Evolutionary conservation across 2,888 invertebrate species (phyloP), one percentile per base, ranked within the genome.

Genomic region (Diloba caeruleocephala): DNA sequence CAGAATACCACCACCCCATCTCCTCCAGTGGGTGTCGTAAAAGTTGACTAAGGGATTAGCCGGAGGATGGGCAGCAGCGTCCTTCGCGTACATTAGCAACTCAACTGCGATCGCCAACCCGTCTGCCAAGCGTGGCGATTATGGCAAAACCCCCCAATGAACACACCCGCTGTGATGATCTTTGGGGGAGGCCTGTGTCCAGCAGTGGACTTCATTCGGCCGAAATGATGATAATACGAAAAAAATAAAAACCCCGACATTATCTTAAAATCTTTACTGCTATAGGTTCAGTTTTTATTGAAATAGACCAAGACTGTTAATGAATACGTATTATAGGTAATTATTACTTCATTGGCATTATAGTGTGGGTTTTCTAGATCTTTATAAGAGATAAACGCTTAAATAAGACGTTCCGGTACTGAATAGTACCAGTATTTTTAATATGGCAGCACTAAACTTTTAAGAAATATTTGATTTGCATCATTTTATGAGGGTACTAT

Each of bases 281-380:
- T 12, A 4, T 36, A 32, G 39, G 26, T 33, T 43, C 46, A 28
- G 26, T 52, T 60, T 63, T 57, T 71, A 69, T 62, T 64, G 39
- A 62, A 60, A 64, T 60, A 64, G 56, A 15, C 63, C 55, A 51
- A 45, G 53, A 8, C 41, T 48, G 39, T 62, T 63, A 74, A 65
- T 65, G 43, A 54, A 62, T 54, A 52, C 45, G 29, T 60, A 50
- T 43, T 60, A 54, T 32, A 13, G 42, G 10, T 53, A 44, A 65
- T 62, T 63, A 73, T 59, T 62, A 53, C 53, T 62, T 64, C 55
- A 68, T 73, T 53, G 55, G 32, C 15, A 49, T 58, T 50, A 65
- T 43, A 52, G 15, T 46, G 29, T 21, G 25, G 25, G 23, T 42
- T n/a, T 13, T 42, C 31, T 32, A 64, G 75, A 73, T 73, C 53